Percentiles rank a stretch among this genome's conserved stretches.
Conservation (phyloP, 2,888 invertebrate species). For the Spodoptera exigua region DNA sequence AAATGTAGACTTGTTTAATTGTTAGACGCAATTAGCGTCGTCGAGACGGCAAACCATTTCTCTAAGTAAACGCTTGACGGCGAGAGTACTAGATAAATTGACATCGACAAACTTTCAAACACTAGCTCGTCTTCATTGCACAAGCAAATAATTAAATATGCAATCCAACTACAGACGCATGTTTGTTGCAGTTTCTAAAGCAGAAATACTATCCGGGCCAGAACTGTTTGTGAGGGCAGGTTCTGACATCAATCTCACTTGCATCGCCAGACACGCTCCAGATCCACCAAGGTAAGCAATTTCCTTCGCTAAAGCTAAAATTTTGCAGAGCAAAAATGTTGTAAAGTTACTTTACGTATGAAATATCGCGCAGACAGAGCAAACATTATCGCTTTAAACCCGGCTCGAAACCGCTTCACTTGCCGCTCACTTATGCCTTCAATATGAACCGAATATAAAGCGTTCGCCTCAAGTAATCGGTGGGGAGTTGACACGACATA, state of each 20-base stretch:
- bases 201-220: slow-evolving; percentile 95
- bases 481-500: slow-evolving; percentile 31
- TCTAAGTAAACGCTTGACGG: slow-evolving; percentile 39
- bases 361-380: slow-evolving; percentile 22
- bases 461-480: slow-evolving; percentile 24
- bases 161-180: slow-evolving; percentile 17
- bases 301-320: slow-evolving; percentile 54
- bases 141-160: slow-evolving; percentile 23
- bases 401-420: slow-evolving; percentile 17
- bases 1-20: slow-evolving; percentile 31
- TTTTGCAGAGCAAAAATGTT: slow-evolving; percentile 15
- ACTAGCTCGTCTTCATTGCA: slow-evolving; percentile 7
- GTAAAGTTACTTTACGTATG: slow-evolving; percentile 6
- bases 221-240: slow-evolving; percentile 96
- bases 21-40: slow-evolving; percentile 31
- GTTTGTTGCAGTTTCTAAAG: slow-evolving; percentile 93
- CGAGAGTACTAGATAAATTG: slow-evolving; percentile 29
- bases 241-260: slow-evolving; percentile 96
- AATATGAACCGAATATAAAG: slow-evolving; percentile 14
- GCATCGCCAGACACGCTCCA: slow-evolving; percentile 94
- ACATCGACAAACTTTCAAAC: slow-evolving; percentile 34
- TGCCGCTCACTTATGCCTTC: slow-evolving; percentile 11
- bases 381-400: slow-evolving; percentile 14
- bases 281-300: slow-evolving; percentile 93
- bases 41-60: slow-evolving; percentile 16